phyloP scores from a whole-genome alignment of 2,113 vertebrate species.

The Bombycilla garrulus region DNA sequence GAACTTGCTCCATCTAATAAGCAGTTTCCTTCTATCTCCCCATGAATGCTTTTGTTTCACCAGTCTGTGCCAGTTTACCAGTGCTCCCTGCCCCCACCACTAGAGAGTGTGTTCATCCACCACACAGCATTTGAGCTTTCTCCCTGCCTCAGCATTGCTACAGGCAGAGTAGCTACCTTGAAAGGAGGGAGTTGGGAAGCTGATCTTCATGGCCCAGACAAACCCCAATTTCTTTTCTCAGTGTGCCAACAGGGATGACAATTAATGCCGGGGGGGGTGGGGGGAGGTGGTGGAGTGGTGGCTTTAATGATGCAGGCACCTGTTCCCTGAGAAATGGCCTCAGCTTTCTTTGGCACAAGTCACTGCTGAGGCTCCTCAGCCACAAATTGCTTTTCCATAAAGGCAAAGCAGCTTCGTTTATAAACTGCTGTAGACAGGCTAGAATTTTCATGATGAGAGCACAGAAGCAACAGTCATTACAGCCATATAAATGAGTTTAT shows the following conservation, averaged over 20 bases:
- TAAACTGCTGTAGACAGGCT: constrained; percentile 65
- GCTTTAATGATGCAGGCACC: constrained; percentile 66
- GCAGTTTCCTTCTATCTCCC: background rate
- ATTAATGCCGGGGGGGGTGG: constrained; percentile 59
- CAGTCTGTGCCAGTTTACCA: rapidly evolving
- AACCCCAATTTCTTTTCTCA: constrained; percentile 13
- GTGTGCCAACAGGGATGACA: constrained; percentile 39
- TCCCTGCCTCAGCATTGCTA: rapidly evolving
- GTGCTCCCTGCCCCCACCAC: background rate
- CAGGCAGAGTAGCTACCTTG: background rate
- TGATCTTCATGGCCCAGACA: background rate
- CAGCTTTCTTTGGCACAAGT: constrained; percentile 59
- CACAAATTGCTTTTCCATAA: constrained; percentile 71
- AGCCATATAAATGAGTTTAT: constrained; percentile 65
- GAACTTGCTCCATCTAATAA: background rate
- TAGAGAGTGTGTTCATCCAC: background rate
- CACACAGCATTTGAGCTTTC: rapidly evolving
- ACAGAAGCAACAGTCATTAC: constrained; percentile 69
- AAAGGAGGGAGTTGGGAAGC: background rate
- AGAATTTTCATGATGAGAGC: constrained; percentile 64
- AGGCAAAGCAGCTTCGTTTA: constrained; percentile 72
- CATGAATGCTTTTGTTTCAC: background rate
- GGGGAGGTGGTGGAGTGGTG: too few relatives aligned
- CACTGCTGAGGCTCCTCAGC: constrained; percentile 32
- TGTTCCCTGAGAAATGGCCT: constrained; percentile 64